Evolutionary conservation across 2,797 vertebrate genomes (phyloP).

Genomic region (Myotis planiceps): DNA sequence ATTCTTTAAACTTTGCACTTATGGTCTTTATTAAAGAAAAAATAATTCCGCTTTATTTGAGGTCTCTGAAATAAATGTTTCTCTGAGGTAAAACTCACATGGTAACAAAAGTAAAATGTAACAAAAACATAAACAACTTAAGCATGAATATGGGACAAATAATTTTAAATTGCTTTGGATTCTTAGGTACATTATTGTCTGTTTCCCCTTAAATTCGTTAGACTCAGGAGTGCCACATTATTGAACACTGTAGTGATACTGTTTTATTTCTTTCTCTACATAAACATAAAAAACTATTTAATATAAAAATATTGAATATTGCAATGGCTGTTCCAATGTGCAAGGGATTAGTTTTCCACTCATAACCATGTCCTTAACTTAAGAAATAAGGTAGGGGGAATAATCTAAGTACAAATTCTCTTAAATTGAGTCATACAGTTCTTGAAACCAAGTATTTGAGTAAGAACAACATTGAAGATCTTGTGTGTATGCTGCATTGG

Average conservation of each 20-base stretch:
- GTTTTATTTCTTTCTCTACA: neutral
- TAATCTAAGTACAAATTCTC: neutral
- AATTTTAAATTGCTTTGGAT: neutral
- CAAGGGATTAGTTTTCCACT: neutral
- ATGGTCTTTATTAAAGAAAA: neutral
- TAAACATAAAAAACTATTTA: neutral
- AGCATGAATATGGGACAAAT: neutral
- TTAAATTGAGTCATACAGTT: neutral
- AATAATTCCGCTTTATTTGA: neutral
- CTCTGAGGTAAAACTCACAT: neutral
- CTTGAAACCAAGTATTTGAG: neutral
- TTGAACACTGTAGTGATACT: neutral
- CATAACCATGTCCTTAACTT: neutral
- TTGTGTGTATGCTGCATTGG: neutral
- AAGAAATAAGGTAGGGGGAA: neutral
- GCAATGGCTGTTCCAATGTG: neutral
- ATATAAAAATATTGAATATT: neutral
- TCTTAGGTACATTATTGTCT: neutral
- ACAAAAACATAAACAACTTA: neutral
- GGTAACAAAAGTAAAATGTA: neutral
- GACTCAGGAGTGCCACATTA: neutral
- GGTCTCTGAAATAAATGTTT: neutral
- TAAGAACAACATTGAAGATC: neutral
- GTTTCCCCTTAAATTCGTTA: neutral
- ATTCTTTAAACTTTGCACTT: neutral